Base-by-base conservation (phyloP, 2,797 vertebrate species). In the Macropodus opercularis region DNA sequence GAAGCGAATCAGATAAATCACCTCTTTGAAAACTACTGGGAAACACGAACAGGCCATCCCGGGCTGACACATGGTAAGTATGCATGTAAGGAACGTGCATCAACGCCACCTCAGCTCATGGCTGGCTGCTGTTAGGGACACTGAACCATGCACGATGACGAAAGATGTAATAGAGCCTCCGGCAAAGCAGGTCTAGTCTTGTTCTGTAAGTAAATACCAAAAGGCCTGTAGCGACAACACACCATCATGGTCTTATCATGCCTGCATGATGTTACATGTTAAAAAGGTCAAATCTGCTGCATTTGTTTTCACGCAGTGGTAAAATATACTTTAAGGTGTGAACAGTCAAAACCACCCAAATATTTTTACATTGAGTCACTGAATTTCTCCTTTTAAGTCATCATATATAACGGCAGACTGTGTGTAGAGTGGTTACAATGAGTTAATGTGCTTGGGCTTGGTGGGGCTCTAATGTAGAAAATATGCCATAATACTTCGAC, bases 201-300 rank as follows among this genome's bases (percentile, higher is more conserved):
- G 39, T 54, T 59, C 58, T 74, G 85, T 62, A 87, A 90, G 64
- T 43, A 26, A 67, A 87, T 59, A 77, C 75, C 52, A 51, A 53
- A 61, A 51, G 52, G 52, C 62, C 64, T 47, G 48, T 62, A 32
- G 3, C 38, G 63, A 47, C 65, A 48, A 61, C 55, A 40, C 43
- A 40, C 42, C 22, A n/a, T 4, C 32, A 60, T 23, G 15, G 26
- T n/a, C 19, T 22, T 19, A 17, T 63, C 3, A 12, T 26, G n/a
- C 11, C 24, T 32, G 24, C 36, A 21, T 52, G 47, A 11, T 54
- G n/a, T 13, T 53, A 8, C 17, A 40, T 47, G 26, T 47, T 26
- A 18, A 23, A 24, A 50, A 41, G 27, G 36, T n/a, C 36, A 41
- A 19, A 18, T 15, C 6, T 35, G 17, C 2, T 1, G 5, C 10